Evolutionary conservation across 2,113 vertebrate species (phyloP), one percentile per base, ranked within the genome.

Genomic region (Ictidomys tridecemlineatus): DNA sequence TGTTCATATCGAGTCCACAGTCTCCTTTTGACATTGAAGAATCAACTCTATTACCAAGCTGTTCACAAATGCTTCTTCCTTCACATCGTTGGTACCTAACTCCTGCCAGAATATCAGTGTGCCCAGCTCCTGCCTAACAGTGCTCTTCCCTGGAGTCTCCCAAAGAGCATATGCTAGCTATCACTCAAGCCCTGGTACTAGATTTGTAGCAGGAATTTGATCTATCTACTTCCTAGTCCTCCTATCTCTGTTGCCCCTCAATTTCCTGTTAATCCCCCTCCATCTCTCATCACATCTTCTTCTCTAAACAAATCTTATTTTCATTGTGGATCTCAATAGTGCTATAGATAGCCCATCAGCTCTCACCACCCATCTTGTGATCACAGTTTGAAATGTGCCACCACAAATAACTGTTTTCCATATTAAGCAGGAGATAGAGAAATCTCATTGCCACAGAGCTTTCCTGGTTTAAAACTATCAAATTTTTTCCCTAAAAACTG

Each of bases 151-250:
- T 13, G 22, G 26, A 5, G 26, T 30, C 26, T 16, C 14, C 16
- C 48, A 9, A 1, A 16, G 2, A 5, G 0, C 5, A 2, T n/a
- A 2, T 2, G 1, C 24, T n/a, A 32, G n/a, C 24, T 32, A 0
- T 30, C 34, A 9, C 14, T 56, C 70, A 34, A 9, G 8, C 1
- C 8, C 8, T 45, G 32, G 9, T 6, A 5, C 3, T 10, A 53
- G 48, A 0, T 3, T 45, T 4, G 32, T 14, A 93, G 11, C 56
- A 58, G 10, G 17, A 32, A 88, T 67, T 70, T 20, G 2, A 22
- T 8, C 51, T 32, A 37, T 32, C 24, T 16, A 74, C 28, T 30
- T 48, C 26, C 28, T 16, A 30, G 8, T 39, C 17, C 32, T 84
- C 34, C 5, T 63, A 0, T 69, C 9, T 78, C 12, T 63, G 22